Base-by-base conservation (phyloP, 2,888 invertebrate species). In the Aphidoletes aphidimyza region DNA sequence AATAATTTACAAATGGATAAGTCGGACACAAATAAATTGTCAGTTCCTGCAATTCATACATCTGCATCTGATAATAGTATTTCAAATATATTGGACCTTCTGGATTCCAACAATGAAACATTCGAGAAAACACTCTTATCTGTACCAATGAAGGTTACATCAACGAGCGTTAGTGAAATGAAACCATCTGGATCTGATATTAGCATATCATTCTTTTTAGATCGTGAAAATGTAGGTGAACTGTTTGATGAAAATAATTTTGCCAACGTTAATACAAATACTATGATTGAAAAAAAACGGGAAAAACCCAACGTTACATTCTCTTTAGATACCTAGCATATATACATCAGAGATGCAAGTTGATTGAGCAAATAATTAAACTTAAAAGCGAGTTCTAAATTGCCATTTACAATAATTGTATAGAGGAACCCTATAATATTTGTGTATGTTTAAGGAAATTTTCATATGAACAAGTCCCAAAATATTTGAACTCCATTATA, bases 141-240 rank as follows among this genome's bases (percentile, higher is more conserved):
- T 22, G 54, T n/a, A 6, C n/a, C n/a, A 22, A n/a, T 22, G n/a
- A n/a, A n/a, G n/a, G n/a, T n/a, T n/a, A n/a, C n/a, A n/a, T n/a
- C n/a, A n/a, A n/a, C n/a, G n/a, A n/a, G n/a, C 9, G 22, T 22
- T 22, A 5, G 22, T 54, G 54, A 54, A 1, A 6, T 54, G 54
- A 54, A 54, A 22, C 14, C 54, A 22, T n/a, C 54, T 54, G 54
- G 54, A 22, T 54, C 54, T 54, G 54, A 54, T 54, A 22, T 54
- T 22, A 54, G 54, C 9, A 54, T 54, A 22, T 54, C 54, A 22
- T 54, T 54, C 14, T 54, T 54, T 22, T 22, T 54, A 11, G 54
- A 54, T 17, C 47, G 47, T 54, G 22, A 54, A 22, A 5, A 54
- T 6, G 19, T 47, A n/a, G 22, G 22, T 3, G 54, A 54, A n/a